Base-by-base conservation (phyloP, 2,888 invertebrate genomes). In the Cosmia pyralina region DNA sequence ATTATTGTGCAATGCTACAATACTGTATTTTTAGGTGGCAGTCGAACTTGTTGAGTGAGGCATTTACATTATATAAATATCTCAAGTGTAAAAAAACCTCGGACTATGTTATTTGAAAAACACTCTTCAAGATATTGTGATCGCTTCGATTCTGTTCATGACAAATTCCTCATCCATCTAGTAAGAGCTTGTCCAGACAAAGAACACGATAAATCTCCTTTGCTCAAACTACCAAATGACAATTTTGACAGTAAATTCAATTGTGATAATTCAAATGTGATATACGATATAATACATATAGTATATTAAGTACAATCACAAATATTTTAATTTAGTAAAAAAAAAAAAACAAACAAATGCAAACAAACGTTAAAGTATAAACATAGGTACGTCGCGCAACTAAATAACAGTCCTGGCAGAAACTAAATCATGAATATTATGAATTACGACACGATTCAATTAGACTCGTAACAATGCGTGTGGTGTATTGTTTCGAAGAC, bases 291-390 rank as follows among this genome's bases (percentile, higher is more conserved):
- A 28, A 28, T 28, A 28, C 28, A 28, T 28, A 3, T 28, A 28
- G 28, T 28, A 28, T 28, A 28, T 28, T 28, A 28, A 3, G 28
- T 28, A 28, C 28, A n/a, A n/a, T n/a, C n/a, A n/a, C n/a, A n/a
- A n/a, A n/a, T n/a, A n/a, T n/a, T n/a, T n/a, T n/a, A n/a, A n/a
- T 28, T 2, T 28, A 28, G 28, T 28, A 28, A 28, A 28, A 28
- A 28, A 28, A 28, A 28, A 28, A 28, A 28, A 28, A 28, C 28
- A 28, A 28, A n/a, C n/a, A n/a, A n/a, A 77, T 79, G 69, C 84
- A 88, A 81, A 83, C 82, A 88, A 88, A 89, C 86, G 81, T 76
- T 70, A 68, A 13, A 85, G 73, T 79, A 82, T 41, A 82, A 87
- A 84, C 82, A 87, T 83, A n/a, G n/a, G n/a, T n/a, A 83, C 77